A percentile compares a stretch with the other conserved stretches of the same genome.
Evolutionary conservation across 2,888 invertebrate genomes (phyloP).

Genomic region (Mystacides longicornis): DNA sequence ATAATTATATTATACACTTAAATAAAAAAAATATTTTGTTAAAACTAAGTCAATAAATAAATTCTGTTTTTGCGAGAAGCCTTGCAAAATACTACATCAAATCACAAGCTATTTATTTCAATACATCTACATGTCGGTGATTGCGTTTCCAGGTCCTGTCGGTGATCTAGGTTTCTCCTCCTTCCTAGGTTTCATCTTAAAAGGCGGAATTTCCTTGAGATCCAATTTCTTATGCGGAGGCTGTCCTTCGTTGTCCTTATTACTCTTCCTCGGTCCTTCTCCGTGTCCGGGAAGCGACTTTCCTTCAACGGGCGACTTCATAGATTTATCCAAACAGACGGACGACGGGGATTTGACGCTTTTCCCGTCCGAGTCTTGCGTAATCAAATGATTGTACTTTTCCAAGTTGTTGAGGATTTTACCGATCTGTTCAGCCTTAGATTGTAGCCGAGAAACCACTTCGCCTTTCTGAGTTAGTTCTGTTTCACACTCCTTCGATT

Average conservation of each 20-base stretch:
- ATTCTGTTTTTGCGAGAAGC: too few relatives aligned
- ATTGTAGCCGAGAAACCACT: slow-evolving; percentile 90
- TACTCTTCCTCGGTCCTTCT: slow-evolving; percentile 39
- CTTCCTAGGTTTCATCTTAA: slow-evolving; percentile 35
- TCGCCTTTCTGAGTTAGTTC: slow-evolving; percentile 94
- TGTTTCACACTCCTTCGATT: slow-evolving; percentile 82
- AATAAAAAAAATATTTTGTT: too few relatives aligned
- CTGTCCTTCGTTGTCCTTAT: slow-evolving; percentile 45
- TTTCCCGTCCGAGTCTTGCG: slow-evolving; percentile 51
- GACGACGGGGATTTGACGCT: slow-evolving; percentile 46
- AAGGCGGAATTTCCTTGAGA: slow-evolving; percentile 50
- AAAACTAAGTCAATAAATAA: too few relatives aligned
- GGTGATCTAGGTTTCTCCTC: slow-evolving; percentile 23
- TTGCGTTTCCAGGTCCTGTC: slow-evolving; percentile 18
- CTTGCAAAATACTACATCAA: too few relatives aligned
- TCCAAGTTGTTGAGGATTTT: slow-evolving; percentile 86
- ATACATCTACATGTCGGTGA: slow-evolving; percentile 21
- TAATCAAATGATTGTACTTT: slow-evolving; percentile 71
- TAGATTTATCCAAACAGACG: slow-evolving; percentile 39
- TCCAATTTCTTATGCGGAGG: slow-evolving; percentile 48
- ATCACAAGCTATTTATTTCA: too few relatives aligned
- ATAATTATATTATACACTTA: too few relatives aligned
- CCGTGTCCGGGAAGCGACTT: slow-evolving; percentile 26
- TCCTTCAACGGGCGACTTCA: slow-evolving; percentile 32
- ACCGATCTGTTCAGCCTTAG: slow-evolving; percentile 92